Conservation (phyloP, 2,113 vertebrate genomes). For the rabbit (Oryctolagus cuniculus) region mOryCun1.1 NC_091449.1:62927501-62928000, state of each 20-base stretch:
- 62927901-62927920: neutral
- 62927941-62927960: neutral
- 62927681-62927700: neutral
- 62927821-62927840: neutral
- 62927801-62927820: neutral
- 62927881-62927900: too few species aligned
- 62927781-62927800: neutral
- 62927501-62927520: neutral
- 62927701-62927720: neutral
- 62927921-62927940: neutral
- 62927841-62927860: neutral
- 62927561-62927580: neutral
- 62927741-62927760: neutral
- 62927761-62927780: neutral
- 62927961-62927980: neutral
- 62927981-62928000: neutral
- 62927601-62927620: neutral
- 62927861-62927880: neutral
- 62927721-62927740: neutral
- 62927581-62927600: neutral
- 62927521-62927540: neutral
- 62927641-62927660: slow-evolving; percentile 34
- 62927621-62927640: slow-evolving; percentile 17
- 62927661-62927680: slow-evolving; percentile 41
- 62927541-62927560: slow-evolving; percentile 48